phyloP scores from a whole-genome alignment of 2,113 vertebrate species.

The Calidris pygmaea region DNA sequence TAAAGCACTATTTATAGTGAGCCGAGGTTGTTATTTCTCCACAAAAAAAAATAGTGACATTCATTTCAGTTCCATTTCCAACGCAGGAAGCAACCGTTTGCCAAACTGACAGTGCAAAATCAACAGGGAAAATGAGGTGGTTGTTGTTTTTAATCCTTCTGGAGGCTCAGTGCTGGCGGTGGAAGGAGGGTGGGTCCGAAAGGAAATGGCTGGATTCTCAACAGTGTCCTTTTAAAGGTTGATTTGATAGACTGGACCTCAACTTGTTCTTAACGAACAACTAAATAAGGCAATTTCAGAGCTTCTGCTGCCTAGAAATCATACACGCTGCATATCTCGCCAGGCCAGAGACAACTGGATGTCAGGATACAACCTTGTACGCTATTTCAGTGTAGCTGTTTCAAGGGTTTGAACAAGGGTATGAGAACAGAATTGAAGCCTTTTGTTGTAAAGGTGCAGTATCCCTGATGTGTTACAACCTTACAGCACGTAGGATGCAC shows the following conservation, averaged over 20 bases:
- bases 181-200: slow-evolving; percentile 38
- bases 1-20: slow-evolving; percentile 2
- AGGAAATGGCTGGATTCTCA: not conserved
- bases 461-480: slow-evolving; percentile 15
- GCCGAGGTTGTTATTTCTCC: not conserved
- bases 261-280: not conserved
- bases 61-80: slow-evolving; percentile 25
- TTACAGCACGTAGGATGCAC: not conserved
- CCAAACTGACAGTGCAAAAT: slow-evolving; percentile 36
- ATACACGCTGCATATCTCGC: slow-evolving; percentile 29
- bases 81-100: slow-evolving; percentile 60
- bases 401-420: slow-evolving; percentile 21
- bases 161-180: slow-evolving; percentile 35
- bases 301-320: slow-evolving; percentile 69
- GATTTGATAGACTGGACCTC: not conserved
- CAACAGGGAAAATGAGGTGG: slow-evolving; percentile 33
- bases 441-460: slow-evolving; percentile 60
- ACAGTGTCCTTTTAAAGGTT: slow-evolving; percentile 16
- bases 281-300: slow-evolving; percentile 53
- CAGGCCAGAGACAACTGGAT: slow-evolving; percentile 55
- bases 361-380: not conserved
- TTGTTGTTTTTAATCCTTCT: slow-evolving; percentile 55
- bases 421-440: not conserved
- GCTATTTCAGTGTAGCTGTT: not conserved
- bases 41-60: not conserved